A percentile compares a stretch with the other conserved stretches of the same genome.
Evolutionary conservation across 2,888 invertebrate genomes (phyloP).

Genomic region (Lepidochrysops patricia): DNA sequence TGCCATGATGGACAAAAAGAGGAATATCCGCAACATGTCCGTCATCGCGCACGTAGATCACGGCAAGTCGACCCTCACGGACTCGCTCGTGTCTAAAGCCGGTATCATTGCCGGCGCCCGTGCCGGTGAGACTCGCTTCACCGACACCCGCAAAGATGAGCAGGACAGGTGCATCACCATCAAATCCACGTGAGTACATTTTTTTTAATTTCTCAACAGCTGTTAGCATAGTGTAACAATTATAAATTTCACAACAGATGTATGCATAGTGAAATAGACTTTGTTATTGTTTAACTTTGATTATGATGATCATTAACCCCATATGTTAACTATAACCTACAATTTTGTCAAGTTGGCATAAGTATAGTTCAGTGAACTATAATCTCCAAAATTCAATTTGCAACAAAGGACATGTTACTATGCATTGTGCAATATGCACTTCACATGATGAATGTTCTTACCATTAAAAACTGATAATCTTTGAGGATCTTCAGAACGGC

Average conservation of each 20-base stretch:
- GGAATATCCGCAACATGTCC: constrained; percentile 99
- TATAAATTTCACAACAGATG: background rate
- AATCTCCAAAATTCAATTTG: background rate
- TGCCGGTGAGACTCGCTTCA: constrained; percentile 99
- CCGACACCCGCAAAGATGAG: constrained; percentile 99
- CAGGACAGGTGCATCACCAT: constrained; percentile 99
- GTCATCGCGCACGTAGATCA: constrained; percentile 99
- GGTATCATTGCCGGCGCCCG: constrained; percentile 99
- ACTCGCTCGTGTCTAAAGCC: constrained; percentile 99
- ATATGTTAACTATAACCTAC: background rate
- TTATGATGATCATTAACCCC: constrained; percentile 4
- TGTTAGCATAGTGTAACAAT: background rate
- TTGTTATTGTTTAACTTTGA: constrained; percentile 9
- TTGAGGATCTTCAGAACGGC: constrained; percentile 74
- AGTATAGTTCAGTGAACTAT: background rate
- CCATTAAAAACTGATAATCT: constrained; percentile 54
- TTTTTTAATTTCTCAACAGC: too few relatives aligned
- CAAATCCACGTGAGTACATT: constrained; percentile 94
- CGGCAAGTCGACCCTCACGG: constrained; percentile 99
- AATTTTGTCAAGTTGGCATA: background rate
- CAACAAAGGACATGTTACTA: background rate
- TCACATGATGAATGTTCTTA: constrained; percentile 72
- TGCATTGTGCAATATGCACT: background rate
- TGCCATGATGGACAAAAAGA: constrained; percentile 99
- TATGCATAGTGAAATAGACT: background rate